phyloP scores from a whole-genome alignment of 2,113 vertebrate species.

The Cheirogaleus medius region DNA sequence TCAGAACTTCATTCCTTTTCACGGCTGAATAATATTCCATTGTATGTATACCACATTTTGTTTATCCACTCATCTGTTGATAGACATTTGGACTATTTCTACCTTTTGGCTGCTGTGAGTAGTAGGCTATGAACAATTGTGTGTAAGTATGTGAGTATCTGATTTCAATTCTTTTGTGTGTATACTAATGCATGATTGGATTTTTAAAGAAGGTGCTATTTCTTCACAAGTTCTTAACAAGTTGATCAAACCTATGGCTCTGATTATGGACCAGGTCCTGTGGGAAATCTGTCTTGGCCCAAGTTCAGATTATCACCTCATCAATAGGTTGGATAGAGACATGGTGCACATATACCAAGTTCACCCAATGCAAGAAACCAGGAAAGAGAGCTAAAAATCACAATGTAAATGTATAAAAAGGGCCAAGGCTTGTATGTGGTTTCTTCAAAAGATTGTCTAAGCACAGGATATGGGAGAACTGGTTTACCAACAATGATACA shows the following conservation, averaged over 20 bases:
- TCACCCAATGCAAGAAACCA: neutral
- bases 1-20: neutral
- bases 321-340: neutral
- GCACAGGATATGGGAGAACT: slow-evolving; percentile 16
- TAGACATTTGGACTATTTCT: neutral
- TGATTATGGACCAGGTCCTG: neutral
- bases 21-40: neutral
- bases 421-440: neutral
- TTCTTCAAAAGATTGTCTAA: slow-evolving; percentile 47
- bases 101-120: slow-evolving; percentile 13
- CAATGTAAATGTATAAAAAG: slow-evolving; percentile 24
- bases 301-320: neutral
- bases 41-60: neutral
- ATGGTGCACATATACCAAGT: neutral
- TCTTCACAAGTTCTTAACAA: neutral
- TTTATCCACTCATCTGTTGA: neutral
- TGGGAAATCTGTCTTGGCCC: neutral
- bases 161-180: slow-evolving; percentile 15
- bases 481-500: slow-evolving; percentile 20
- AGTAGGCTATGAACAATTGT: neutral
- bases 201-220: slow-evolving; percentile 33
- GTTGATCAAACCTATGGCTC: neutral
- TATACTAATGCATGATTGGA: neutral
- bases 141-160: neutral
- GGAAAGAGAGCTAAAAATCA: slow-evolving; percentile 24